Evolutionary conservation across 2,113 vertebrate genomes (phyloP).

Genomic region (Scytalopus superciliaris): DNA sequence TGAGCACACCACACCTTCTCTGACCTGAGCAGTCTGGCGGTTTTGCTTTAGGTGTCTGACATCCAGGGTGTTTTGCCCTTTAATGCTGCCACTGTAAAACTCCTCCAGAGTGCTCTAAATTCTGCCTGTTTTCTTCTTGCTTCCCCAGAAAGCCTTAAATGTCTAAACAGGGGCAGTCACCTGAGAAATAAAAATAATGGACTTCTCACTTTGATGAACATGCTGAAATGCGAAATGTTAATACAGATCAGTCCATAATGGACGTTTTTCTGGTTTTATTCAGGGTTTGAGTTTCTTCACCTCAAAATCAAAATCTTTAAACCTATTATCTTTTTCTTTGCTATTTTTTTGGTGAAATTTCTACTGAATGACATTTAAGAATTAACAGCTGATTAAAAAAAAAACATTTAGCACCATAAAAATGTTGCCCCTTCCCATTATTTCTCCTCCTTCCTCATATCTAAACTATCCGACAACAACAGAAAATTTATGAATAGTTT

Average conservation of each 20-base stretch:
- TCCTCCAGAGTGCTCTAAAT: neutral
- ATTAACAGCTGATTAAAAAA: neutral
- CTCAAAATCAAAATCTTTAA: neutral
- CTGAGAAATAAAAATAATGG: neutral
- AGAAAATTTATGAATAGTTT: neutral
- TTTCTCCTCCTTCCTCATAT: neutral
- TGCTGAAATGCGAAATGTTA: neutral
- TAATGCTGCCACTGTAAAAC: neutral
- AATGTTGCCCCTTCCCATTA: neutral
- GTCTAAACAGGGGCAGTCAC: neutral
- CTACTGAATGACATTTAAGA: neutral
- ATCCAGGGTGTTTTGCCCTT: neutral
- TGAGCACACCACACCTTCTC: neutral
- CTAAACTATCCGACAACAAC: neutral
- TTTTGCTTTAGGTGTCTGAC: neutral
- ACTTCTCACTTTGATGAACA: neutral
- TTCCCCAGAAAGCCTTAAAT: neutral
- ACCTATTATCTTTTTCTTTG: accelerated
- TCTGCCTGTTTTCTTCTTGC: neutral
- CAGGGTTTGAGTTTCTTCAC: accelerated
- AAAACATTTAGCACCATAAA: neutral
- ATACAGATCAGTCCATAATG: neutral
- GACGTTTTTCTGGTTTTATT: neutral
- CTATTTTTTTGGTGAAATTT: neutral
- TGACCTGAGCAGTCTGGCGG: neutral